Conservation (phyloP, 2,113 vertebrate genomes). For the Sitta europaea region DNA sequence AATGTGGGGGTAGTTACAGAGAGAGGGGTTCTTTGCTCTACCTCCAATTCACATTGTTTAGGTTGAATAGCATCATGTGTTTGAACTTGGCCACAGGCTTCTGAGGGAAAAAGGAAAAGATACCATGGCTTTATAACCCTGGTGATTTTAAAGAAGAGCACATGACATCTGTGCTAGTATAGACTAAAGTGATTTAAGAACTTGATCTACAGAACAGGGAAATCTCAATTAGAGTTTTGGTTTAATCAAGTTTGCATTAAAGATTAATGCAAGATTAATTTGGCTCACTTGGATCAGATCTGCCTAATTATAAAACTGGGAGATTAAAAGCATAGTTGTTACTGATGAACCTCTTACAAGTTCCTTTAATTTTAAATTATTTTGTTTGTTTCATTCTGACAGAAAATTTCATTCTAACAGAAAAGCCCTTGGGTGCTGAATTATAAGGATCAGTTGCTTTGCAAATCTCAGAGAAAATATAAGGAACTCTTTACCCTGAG, state of each 20-base stretch:
- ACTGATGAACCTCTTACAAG: background rate
- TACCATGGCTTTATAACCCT: background rate
- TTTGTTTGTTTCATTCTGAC: background rate
- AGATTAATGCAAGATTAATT: no score
- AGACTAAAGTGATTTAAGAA: background rate
- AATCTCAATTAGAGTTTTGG: conserved; percentile 22
- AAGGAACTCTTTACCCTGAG: background rate
- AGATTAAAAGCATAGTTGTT: background rate
- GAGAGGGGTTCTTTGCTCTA: background rate
- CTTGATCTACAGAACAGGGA: background rate
- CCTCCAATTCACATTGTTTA: background rate
- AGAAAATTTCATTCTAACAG: background rate
- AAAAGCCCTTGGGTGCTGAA: background rate
- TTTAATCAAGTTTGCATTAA: conserved; percentile 49
- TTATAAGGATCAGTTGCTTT: background rate
- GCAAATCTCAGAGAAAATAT: background rate
- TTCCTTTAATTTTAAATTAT: background rate
- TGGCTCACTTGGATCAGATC: conserved; percentile 16
- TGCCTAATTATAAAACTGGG: background rate
- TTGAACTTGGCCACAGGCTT: background rate
- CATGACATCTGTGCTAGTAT: background rate
- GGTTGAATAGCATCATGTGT: background rate
- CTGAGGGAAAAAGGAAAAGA: background rate
- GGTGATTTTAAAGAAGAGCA: background rate
- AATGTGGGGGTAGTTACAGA: background rate